A percentile compares a stretch with the other conserved stretches of the same genome.
Evolutionary conservation across 2,888 invertebrate genomes (phyloP).

Genomic region (Folsomia manolachei): DNA sequence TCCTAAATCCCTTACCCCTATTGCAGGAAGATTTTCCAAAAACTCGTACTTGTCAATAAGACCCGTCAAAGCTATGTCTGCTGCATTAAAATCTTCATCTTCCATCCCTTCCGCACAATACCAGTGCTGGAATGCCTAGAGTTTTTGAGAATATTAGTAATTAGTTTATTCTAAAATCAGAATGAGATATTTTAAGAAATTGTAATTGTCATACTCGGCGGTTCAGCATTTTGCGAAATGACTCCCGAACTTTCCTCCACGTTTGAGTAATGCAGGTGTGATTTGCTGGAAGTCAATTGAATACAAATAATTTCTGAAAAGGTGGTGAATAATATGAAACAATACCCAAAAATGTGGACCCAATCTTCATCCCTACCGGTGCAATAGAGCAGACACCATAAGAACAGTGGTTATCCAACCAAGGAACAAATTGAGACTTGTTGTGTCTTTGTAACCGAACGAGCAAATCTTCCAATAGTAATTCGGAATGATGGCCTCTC

Average conservation of each 20-base stretch:
- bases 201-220: no score
- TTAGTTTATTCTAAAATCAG: neutral
- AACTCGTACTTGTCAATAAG: constrained; percentile 22
- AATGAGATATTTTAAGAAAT: neutral
- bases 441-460: constrained; percentile 7
- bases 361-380: constrained; percentile 29
- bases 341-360: constrained; percentile 29
- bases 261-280: constrained; percentile 19
- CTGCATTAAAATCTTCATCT: constrained; percentile 28
- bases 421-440: constrained; percentile 19
- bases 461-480: constrained; percentile 7
- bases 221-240: neutral
- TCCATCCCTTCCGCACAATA: constrained; percentile 29
- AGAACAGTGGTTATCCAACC: constrained; percentile 25
- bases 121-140: constrained; percentile 34
- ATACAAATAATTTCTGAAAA: no score
- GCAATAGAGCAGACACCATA: constrained; percentile 31
- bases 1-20: no score
- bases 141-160: no score
- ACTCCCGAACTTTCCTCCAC: constrained; percentile 19
- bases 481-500: constrained; percentile 18
- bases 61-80: constrained; percentile 16
- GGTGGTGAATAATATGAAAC: no score
- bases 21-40: neutral
- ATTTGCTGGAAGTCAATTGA: no score